phyloP scores from a whole-genome alignment of 1,140 invertebrate genomes.

The Scylla paramamosain region DNA sequence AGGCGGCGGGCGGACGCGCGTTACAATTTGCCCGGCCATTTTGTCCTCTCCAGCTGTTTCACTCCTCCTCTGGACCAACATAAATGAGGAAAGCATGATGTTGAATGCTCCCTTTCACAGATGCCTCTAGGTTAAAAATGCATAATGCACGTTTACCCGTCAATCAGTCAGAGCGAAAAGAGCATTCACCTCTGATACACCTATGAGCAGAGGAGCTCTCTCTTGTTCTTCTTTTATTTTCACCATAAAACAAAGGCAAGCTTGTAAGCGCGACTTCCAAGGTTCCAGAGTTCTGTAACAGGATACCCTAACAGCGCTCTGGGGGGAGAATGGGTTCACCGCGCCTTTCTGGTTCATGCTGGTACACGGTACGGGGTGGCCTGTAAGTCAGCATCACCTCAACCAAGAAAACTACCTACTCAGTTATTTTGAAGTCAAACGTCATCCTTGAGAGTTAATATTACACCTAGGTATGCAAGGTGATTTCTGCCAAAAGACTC shows the following conservation, averaged over 20 bases:
- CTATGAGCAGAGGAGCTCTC: not conserved
- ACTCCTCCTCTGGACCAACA: not conserved
- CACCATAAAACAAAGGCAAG: constrained; percentile 27
- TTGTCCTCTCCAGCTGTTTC: constrained; percentile 51
- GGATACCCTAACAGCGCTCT: constrained; percentile 58
- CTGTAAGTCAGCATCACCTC: not conserved
- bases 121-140: not conserved
- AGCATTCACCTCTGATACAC: not conserved
- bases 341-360: constrained; percentile 62
- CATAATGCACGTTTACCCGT: not conserved
- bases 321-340: constrained; percentile 56
- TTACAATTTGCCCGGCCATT: constrained; percentile 55
- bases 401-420: not conserved
- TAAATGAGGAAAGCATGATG: not conserved
- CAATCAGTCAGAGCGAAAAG: not conserved
- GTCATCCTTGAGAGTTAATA: not conserved
- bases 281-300: constrained; percentile 70
- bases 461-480: constrained; percentile 7
- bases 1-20: constrained; percentile 7
- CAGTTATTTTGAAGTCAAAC: not conserved
- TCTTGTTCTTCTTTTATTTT: constrained; percentile 1
- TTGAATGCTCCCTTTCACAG: not conserved
- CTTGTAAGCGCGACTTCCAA: constrained; percentile 47
- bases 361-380: not conserved
- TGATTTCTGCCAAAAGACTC: not conserved